Base-by-base conservation (phyloP, 2,888 invertebrate genomes). In the Sturmia bella region DNA sequence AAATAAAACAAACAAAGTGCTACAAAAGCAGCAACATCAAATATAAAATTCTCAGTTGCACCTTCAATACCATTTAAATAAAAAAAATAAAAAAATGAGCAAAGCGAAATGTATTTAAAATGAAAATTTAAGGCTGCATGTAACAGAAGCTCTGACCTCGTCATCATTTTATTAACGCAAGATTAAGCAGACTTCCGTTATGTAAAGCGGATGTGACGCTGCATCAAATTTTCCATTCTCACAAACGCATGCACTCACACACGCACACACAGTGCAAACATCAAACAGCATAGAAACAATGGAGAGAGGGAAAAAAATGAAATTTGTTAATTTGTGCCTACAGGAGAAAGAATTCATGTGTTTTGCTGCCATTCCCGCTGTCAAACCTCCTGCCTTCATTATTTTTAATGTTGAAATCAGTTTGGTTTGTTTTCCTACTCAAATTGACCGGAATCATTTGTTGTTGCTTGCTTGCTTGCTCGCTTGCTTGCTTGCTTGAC, bases 401-500 rank as follows among this genome's bases (percentile, higher is more conserved):
- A 39, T 59, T 21, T 6, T 50, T 59, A 54, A 64, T 63, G 54
- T 64, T 6, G 7, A 45, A 24, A 17, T 32, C 73, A 56, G 37
- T 75, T 77, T 64, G 50, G 45, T 78, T 79, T 83, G 77, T 76
- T 80, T 80, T 75, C 39, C 79, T 83, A 85, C 85, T 87, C 85
- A 87, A 87, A 87, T 87, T 87, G 87, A 87, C 87, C 87, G 86
- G 85, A 87, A 87, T 86, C 83, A 84, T 86, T 85, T 85, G 85
- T 83, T 86, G 84, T 64, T 66, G 52, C 27, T 63, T 27, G 39
- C 85, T 83, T 27, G 6, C 3, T 27, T 27, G 9, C 45, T 56
- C 56, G 52, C 27, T 63, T 27, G 39, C 85, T 83, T 27, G 6
- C 3, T 27, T 27, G 9, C 45, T 24, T 52, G 50, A 15, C 61